Evolutionary conservation across 2,797 vertebrate genomes (phyloP).

Genomic region (Cephalopachus bancanus): DNA sequence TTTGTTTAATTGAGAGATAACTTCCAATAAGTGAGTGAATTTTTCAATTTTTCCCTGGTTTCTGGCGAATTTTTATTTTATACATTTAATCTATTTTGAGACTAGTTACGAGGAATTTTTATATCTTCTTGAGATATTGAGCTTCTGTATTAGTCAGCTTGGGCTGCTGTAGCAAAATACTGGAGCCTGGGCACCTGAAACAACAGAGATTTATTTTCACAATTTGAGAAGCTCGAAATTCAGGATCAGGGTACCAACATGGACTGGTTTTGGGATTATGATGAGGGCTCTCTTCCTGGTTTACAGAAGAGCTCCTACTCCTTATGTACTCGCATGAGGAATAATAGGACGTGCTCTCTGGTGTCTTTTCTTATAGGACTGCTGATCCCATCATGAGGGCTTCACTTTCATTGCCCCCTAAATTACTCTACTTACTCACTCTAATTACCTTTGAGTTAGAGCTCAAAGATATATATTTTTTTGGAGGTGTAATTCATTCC

Average conservation of each 20-base stretch:
- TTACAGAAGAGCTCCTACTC: neutral
- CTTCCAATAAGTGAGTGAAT: neutral
- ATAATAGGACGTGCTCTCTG: neutral
- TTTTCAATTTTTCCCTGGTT: neutral
- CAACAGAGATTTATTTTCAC: neutral
- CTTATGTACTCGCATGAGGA: neutral
- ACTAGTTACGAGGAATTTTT: neutral
- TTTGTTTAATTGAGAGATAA: neutral
- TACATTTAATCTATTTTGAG: neutral
- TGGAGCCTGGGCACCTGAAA: neutral
- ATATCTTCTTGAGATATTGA: neutral
- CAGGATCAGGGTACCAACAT: neutral
- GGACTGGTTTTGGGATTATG: neutral
- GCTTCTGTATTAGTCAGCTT: neutral
- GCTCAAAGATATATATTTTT: neutral
- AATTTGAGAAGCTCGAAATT: neutral
- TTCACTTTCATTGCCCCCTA: fast-evolving
- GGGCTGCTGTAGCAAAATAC: neutral
- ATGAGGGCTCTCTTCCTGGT: neutral
- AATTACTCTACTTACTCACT: neutral
- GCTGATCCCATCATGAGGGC: neutral
- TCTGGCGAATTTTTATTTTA: neutral
- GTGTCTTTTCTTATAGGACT: neutral
- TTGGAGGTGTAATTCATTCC: neutral
- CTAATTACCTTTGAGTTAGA: too few species aligned